These are phyloP conservation scores for Aurelia sp. DNA, from an alignment of 30 jellyfish, hydroid and myxozoan species.

Conservation along the genomic window DNA sequence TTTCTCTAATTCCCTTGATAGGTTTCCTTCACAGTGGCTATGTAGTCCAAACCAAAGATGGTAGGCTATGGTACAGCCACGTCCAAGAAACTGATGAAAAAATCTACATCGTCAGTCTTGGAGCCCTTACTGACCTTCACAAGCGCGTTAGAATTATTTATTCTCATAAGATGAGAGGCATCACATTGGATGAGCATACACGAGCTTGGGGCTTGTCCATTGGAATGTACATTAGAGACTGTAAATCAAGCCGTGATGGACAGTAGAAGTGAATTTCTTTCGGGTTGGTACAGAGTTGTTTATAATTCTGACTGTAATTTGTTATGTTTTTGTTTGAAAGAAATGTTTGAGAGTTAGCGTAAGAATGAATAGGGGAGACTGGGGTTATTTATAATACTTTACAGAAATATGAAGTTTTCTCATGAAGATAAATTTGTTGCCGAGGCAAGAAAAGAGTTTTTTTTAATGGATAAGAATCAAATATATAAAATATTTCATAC, in stretches of 20 bases:
- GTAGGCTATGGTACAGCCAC: conserved; percentile 63
- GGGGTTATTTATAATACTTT: too few species aligned
- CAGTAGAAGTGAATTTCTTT: too few species aligned
- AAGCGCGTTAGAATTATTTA: not conserved
- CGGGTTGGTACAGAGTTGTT: too few species aligned
- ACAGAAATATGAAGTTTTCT: too few species aligned
- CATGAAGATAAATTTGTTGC: too few species aligned
- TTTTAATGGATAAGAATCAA: too few species aligned
- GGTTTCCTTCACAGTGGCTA: conserved; percentile 50
- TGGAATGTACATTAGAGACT: conserved; percentile 33
- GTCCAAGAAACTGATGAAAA: conserved; percentile 15
- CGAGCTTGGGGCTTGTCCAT: conserved; percentile 39
- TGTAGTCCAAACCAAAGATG: conserved; percentile 42
- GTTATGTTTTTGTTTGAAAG: too few species aligned
- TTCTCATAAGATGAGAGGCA: conserved; percentile 13
- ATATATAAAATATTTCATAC: too few species aligned
- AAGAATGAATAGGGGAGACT: too few species aligned
- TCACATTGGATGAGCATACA: conserved; percentile 29
- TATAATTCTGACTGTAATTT: too few species aligned
- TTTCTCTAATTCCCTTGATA: not conserved
- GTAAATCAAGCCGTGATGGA: not conserved
- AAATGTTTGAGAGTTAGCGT: too few species aligned
- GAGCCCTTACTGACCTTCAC: conserved; percentile 21
- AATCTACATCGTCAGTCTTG: conserved; percentile 19
- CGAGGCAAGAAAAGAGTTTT: too few species aligned